These are phyloP conservation scores for Amblyjoppa fuscipennis DNA, from an alignment of 2,888 invertebrate species.

Conservation along the genomic window DNA sequence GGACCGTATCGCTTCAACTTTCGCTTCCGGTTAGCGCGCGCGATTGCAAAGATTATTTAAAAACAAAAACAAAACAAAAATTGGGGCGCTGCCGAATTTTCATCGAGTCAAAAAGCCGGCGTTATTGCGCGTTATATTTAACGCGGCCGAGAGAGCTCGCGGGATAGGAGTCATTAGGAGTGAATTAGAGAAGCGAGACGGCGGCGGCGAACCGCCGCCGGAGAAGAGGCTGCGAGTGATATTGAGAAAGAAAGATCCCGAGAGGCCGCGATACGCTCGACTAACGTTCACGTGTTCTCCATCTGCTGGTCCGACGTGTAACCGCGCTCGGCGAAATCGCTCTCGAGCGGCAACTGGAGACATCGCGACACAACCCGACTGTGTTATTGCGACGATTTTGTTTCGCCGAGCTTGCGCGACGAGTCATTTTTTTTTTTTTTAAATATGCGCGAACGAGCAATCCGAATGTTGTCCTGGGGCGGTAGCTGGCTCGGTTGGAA, in stretches of 20 bases:
- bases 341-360: constrained; percentile 45
- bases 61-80: background rate
- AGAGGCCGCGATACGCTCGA: constrained; percentile 31
- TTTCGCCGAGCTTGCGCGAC: constrained; percentile 15
- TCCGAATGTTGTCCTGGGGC: constrained; percentile 43
- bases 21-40: background rate
- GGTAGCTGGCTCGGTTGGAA: constrained; percentile 20
- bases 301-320: constrained; percentile 54
- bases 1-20: background rate
- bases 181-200: constrained; percentile 64
- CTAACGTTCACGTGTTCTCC: constrained; percentile 66
- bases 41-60: constrained; percentile 21
- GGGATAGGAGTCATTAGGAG: constrained; percentile 61
- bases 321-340: constrained; percentile 38
- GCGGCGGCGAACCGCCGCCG: constrained; percentile 11
- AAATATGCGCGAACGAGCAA: constrained; percentile 39
- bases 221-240: constrained; percentile 47
- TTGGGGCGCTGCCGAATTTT: constrained; percentile 54
- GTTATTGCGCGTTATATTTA: background rate
- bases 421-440: constrained; percentile 4
- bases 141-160: background rate
- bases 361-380: constrained; percentile 44
- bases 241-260: constrained; percentile 55
- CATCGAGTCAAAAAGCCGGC: constrained; percentile 24
- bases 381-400: constrained; percentile 53